Evolutionary conservation across 2,113 vertebrate species (phyloP).

Genomic region (Pterophyllum scalare): DNA sequence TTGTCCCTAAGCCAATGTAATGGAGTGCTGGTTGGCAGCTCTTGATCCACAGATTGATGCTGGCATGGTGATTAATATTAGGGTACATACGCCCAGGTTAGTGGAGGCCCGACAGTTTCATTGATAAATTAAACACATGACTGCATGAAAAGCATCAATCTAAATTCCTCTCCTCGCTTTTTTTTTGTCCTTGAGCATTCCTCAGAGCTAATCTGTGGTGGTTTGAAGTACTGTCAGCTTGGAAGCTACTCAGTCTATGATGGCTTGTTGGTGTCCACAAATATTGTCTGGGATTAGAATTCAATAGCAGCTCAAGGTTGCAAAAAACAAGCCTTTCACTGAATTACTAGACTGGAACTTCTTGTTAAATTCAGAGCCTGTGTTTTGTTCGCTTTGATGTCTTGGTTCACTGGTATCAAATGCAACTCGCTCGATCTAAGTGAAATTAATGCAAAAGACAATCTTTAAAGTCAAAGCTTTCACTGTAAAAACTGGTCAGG

Average conservation of each 20-base stretch:
- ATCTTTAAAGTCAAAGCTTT: constrained; percentile 35
- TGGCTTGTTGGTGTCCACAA: constrained; percentile 33
- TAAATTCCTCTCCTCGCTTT: constrained; percentile 28
- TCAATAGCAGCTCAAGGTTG: neutral
- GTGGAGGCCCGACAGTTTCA: constrained; percentile 75
- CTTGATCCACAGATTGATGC: constrained; percentile 71
- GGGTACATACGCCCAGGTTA: constrained; percentile 69
- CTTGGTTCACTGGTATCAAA: constrained; percentile 33
- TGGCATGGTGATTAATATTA: constrained; percentile 73
- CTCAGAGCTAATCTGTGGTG: constrained; percentile 47
- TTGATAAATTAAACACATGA: constrained; percentile 79
- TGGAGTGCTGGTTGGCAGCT: constrained; percentile 56
- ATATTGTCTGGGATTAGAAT: constrained; percentile 29
- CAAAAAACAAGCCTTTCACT: constrained; percentile 10
- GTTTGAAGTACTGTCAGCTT: constrained; percentile 33
- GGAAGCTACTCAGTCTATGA: constrained; percentile 14
- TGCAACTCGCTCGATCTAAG: constrained; percentile 8
- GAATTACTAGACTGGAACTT: constrained; percentile 33
- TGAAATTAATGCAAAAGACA: constrained; percentile 24
- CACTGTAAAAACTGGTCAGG: constrained; percentile 32
- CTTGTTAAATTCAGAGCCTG: constrained; percentile 38
- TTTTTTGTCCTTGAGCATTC: constrained; percentile 41
- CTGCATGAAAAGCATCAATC: constrained; percentile 75
- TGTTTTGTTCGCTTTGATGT: constrained; percentile 49
- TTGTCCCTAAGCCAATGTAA: constrained; percentile 57